phyloP scores from a whole-genome alignment of 2,113 vertebrate species.

The Cinclus cinclus region DNA sequence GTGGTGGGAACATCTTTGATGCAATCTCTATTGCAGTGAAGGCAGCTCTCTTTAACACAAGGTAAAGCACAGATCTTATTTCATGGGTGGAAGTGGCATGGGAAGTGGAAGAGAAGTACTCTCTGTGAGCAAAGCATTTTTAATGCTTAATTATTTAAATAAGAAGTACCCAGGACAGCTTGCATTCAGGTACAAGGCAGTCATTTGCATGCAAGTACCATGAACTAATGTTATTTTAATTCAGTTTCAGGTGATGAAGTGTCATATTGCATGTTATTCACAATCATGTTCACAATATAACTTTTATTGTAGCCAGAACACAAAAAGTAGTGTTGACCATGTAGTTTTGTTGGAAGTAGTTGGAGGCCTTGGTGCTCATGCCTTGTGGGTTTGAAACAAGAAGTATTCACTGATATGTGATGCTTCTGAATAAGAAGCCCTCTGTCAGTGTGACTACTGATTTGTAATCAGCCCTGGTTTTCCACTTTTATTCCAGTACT shows the following conservation, averaged over 20 bases:
- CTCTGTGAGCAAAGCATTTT: neutral
- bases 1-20: constrained; percentile 94
- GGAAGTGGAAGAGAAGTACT: neutral
- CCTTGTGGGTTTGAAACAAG: neutral
- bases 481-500: neutral
- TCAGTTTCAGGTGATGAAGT: neutral
- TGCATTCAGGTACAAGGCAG: neutral
- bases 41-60: constrained; percentile 97
- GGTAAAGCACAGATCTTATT: constrained; percentile 74
- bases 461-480: neutral
- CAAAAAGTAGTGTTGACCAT: neutral
- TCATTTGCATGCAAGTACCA: neutral
- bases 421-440: neutral
- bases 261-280: neutral
- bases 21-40: constrained; percentile 93
- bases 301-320: neutral
- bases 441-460: neutral
- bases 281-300: neutral
- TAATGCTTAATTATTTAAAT: neutral
- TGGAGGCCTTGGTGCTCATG: neutral
- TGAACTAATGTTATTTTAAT: neutral
- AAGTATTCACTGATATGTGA: neutral
- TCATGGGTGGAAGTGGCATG: neutral
- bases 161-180: neutral
- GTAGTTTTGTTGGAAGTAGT: neutral